phyloP scores from a whole-genome alignment of 2,888 invertebrate genomes.

The Pollenia angustigena region DNA sequence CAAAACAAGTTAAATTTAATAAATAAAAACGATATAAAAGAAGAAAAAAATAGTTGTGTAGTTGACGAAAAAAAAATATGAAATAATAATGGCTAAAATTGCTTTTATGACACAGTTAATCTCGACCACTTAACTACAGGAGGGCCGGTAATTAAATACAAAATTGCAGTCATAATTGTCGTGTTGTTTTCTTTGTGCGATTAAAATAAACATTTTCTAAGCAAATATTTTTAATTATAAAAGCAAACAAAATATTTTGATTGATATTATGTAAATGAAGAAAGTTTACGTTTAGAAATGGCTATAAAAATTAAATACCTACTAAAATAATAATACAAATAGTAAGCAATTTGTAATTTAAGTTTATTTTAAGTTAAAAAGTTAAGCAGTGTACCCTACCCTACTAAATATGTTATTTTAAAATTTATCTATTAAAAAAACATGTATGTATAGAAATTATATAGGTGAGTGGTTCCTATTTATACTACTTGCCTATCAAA shows the following conservation, averaged over 20 bases:
- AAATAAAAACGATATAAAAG: neutral
- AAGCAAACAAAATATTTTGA: conserved; percentile 12
- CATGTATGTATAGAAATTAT: no score
- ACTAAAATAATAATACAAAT: neutral
- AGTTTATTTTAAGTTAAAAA: neutral
- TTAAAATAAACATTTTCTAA: conserved; percentile 30
- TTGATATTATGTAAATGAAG: conserved; percentile 66
- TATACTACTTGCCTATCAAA: no score
- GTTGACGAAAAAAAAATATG: neutral
- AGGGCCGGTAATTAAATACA: conserved; percentile 13
- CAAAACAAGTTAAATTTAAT: conserved; percentile 38
- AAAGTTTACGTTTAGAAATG: conserved; percentile 37
- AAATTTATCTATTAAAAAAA: no score
- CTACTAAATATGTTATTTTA: no score
- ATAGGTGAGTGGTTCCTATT: no score
- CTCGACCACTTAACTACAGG: conserved; percentile 18
- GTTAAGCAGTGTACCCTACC: conserved; percentile 1
- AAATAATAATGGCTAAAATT: conserved; percentile 20
- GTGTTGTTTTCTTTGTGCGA: conserved; percentile 2
- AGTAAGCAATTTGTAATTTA: neutral
- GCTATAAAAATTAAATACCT: neutral
- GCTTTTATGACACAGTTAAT: conserved; percentile 55
- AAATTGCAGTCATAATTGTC: conserved; percentile 21
- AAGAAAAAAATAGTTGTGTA: neutral
- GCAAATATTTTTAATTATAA: conserved; percentile 38